Conservation (phyloP, 2,888 invertebrate species). For the Tholera decimalis region DNA sequence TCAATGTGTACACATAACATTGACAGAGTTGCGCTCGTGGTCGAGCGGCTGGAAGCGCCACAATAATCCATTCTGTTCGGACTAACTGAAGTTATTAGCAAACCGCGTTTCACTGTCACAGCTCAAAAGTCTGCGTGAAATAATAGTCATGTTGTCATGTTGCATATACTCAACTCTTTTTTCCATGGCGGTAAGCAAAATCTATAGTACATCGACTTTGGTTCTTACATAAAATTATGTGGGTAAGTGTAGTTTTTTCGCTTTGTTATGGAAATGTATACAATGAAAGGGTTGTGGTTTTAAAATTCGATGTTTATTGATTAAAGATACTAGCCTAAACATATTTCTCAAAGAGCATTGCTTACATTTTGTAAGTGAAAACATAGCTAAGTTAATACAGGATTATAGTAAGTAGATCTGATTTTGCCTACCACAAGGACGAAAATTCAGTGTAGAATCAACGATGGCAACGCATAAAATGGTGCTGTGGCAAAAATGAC, state of each 20-base stretch:
- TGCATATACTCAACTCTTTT: background rate
- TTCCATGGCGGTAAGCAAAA: background rate
- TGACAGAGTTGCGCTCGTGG: background rate
- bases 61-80: constrained; percentile 40
- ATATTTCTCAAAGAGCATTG: background rate
- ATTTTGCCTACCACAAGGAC: no score
- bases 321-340: background rate
- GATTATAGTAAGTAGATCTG: no score
- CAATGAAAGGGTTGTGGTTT: background rate
- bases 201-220: background rate
- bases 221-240: background rate
- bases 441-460: no score
- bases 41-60: constrained; percentile 13
- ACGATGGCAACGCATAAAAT: no score
- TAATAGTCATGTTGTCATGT: background rate
- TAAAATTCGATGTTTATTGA: background rate
- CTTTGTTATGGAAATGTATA: background rate
- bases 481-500: no score
- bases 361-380: background rate
- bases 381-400: no score
- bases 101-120: constrained; percentile 20
- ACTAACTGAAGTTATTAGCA: constrained; percentile 34
- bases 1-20: constrained; percentile 5
- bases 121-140: constrained; percentile 30
- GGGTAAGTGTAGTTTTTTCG: no score